These are phyloP conservation scores for Psophia crepitans DNA, from an alignment of 2,113 vertebrate species.

Conservation along the genomic window DNA sequence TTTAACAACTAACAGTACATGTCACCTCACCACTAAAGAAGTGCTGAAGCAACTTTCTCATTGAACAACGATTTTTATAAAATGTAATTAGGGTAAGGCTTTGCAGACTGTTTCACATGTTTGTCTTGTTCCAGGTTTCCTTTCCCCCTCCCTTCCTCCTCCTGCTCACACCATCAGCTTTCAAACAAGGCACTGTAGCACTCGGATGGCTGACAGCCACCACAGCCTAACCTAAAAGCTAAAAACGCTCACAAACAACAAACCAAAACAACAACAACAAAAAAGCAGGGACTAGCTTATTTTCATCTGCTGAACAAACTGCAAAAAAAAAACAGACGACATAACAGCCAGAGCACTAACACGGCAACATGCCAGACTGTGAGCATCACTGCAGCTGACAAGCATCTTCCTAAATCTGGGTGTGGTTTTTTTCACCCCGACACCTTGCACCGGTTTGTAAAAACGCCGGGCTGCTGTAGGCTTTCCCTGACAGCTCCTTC, in stretches of 20 bases:
- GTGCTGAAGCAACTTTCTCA: background rate
- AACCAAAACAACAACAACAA: background rate
- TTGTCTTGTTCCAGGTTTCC: background rate
- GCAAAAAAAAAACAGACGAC: background rate
- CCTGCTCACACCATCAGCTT: background rate
- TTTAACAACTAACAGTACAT: background rate
- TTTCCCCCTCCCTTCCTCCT: background rate
- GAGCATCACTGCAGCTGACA: background rate
- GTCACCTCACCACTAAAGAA: background rate
- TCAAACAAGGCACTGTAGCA: background rate
- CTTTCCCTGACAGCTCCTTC: background rate
- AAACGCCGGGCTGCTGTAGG: background rate
- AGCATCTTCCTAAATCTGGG: background rate
- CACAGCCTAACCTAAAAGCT: background rate
- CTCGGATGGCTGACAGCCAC: background rate
- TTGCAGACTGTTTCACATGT: background rate
- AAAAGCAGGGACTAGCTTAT: background rate
- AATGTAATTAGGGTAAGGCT: background rate
- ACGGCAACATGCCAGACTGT: background rate
- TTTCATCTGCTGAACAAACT: background rate
- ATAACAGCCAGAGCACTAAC: background rate
- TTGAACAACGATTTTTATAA: background rate
- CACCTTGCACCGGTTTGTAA: background rate
- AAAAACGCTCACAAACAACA: background rate
- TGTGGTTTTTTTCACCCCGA: background rate